Base-by-base conservation (phyloP, 64 coral and sea anemone species). In the Astreopora myriophthalma region DNA sequence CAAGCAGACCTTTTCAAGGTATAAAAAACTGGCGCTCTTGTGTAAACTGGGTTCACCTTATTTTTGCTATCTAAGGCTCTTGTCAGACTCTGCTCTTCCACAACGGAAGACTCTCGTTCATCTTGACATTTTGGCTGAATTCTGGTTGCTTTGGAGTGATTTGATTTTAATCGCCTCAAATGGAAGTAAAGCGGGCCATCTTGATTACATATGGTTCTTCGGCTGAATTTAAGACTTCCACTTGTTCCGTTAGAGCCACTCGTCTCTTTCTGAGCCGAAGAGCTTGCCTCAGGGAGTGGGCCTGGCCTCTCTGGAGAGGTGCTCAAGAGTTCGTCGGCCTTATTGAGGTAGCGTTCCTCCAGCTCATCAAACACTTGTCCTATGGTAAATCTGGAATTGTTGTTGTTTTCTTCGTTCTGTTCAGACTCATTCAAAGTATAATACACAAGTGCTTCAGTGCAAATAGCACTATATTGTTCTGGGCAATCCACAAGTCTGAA, bases 111-210 rank as follows among this genome's bases (percentile, higher is more conserved):
- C 5, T 46, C 51, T 14, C n/a, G n/a, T n/a, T 13, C 0, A 55
- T 55, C 16, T 55, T 16, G 12, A 10, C 51, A 55, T 55, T 55
- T 55, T 10, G 51, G 51, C 51, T 55, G 51, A 55, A 55, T 55
- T 55, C 51, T 55, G 51, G 51, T 73, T 73, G 70, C 70, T 22
- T 37, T 73, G 5, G 70, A 73, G 34, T 73, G 70, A 38, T 73
- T 73, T 1, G 70, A 73, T 35, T 73, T 73, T 37, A 73, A 20
- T 35, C 70, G 33, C 31, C 33, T 73, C 16, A 73, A 37, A 20
- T 34, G 31, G 34, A 73, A 73, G 70, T 73, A 73, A 17, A 73
- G 16, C 3, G 70, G 70, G 7, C 70, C 70, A 22, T 35, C 70
- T 6, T 73, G 2, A 34, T 37, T 38, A 36, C 31, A 31, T 22